These are phyloP conservation scores for Poecilia wingei DNA, from an alignment of 2,797 vertebrate genomes.

Conservation along the genomic window DNA sequence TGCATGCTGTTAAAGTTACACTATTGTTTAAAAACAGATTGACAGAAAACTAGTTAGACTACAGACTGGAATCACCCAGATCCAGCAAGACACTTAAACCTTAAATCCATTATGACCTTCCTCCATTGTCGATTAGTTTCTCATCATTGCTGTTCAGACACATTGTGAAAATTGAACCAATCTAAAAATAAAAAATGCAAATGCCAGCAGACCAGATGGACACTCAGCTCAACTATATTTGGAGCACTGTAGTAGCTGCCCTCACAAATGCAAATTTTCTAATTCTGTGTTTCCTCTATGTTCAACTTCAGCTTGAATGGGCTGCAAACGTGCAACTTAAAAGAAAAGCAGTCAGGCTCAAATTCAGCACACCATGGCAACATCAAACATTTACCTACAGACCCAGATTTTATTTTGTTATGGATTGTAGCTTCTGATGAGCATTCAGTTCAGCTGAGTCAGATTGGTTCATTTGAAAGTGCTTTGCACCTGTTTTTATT, in stretches of 20 bases:
- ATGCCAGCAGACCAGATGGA: conserved; percentile 41
- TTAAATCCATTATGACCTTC: conserved; percentile 5
- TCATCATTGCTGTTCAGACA: conserved; percentile 15
- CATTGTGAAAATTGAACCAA: conserved; percentile 10
- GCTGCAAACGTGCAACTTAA: not conserved
- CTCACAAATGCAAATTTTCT: conserved; percentile 6
- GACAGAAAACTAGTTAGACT: not conserved
- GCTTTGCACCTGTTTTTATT: not conserved
- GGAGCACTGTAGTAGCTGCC: not conserved
- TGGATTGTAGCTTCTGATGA: not conserved
- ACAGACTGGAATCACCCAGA: not conserved
- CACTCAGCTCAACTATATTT: conserved; percentile 35
- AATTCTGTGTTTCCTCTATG: not conserved
- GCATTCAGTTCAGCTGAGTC: not conserved
- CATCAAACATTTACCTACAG: not conserved
- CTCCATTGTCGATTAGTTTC: conserved; percentile 26
- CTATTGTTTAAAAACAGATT: not conserved
- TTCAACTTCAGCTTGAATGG: not conserved
- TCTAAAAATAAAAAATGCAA: conserved; percentile 20
- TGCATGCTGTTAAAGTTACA: not conserved
- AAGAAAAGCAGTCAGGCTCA: not conserved
- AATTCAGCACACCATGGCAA: not conserved
- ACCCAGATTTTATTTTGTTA: not conserved
- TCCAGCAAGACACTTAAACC: conserved; percentile 10
- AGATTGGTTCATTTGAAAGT: not conserved